A percentile compares a stretch with the other conserved stretches of the same genome.
Conservation (phyloP, 2,888 invertebrate species). For the Drosophila helvetica region DNA sequence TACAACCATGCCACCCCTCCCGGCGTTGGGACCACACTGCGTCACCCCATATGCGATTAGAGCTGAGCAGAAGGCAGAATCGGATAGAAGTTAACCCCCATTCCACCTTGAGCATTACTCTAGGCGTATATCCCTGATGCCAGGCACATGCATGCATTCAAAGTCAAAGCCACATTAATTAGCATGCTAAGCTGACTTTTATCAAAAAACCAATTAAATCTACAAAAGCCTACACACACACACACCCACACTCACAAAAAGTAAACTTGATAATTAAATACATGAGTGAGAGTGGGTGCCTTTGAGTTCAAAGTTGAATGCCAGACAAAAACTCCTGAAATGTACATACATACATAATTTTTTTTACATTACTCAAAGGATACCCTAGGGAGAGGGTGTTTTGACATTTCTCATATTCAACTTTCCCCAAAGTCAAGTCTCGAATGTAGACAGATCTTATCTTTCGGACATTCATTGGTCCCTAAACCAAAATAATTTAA, state of each 20-base stretch:
- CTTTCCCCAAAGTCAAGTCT: no score
- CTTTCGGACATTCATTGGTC: no score
- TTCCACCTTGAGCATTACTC: conserved; percentile 30
- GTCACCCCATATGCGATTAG: conserved; percentile 24
- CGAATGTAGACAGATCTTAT: no score
- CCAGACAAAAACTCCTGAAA: conserved; percentile 45
- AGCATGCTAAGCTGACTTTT: conserved; percentile 79
- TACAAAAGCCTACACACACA: conserved; percentile 39
- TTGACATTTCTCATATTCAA: neutral
- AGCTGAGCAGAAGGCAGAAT: conserved; percentile 4
- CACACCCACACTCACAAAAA: conserved; percentile 27
- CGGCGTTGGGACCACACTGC: neutral
- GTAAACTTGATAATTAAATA: conserved; percentile 62
- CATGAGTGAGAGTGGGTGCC: conserved; percentile 36
- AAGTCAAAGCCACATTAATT: conserved; percentile 74
- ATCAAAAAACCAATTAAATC: conserved; percentile 78
- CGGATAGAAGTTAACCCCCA: conserved; percentile 3
- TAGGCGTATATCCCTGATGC: neutral
- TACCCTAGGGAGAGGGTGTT: neutral
- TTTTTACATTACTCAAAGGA: neutral
- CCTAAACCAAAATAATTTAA: no score
- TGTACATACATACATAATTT: neutral
- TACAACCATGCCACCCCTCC: neutral
- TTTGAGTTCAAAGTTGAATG: conserved; percentile 70
- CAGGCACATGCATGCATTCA: conserved; percentile 52